Base-by-base conservation (phyloP, 2,113 vertebrate genomes). In the Nestor notabilis region DNA sequence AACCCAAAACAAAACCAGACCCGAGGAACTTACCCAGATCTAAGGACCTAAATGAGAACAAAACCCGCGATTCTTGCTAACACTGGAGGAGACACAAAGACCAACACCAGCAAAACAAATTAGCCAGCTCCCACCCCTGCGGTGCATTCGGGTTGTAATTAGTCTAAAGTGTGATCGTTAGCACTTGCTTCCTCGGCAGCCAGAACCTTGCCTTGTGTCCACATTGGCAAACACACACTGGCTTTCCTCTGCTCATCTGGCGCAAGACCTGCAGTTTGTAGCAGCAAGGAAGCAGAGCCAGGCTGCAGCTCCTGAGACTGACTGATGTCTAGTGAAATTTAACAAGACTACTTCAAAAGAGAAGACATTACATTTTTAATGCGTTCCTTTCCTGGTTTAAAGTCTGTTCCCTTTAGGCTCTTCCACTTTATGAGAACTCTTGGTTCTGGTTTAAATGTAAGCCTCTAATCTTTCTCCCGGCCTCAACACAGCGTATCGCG, bases 311-410 rank as follows among this genome's bases (percentile, higher is more conserved):
- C 78, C 83, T 31, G 47, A 86, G 75, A 91, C 29, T 4, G 5
- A 81, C 78, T 53, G 77, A 72, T 35, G 44, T 23, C 43, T 37
- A 9, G 37, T 10, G 28, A 55, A 71, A 81, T 53, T 41, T 64
- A 60, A 70, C 87, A 84, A 52, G 72, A 93, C 27, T 11, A 2
- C 83, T 89, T 97, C 93, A 92, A 95, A 97, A 88, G 92, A 87
- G 70, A 80, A 84, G 44, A 41, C 52, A 85, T 90, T 91, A 64
- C 46, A 82, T 80, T 64, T 90, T 96, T 78, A 70, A 97, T 90
- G 88, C 35, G 5, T 72, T 60, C 60, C 11, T 90, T 70, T 49
- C 15, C 89, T 61, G 69, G 50, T 87, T 93, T 89, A 71, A 93
- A 71, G 61, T n/a, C 53, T 82, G 52, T 25, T 96, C 75, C 76